phyloP scores from a whole-genome alignment of 2,888 invertebrate species.

The Calephelis perditalis region DNA sequence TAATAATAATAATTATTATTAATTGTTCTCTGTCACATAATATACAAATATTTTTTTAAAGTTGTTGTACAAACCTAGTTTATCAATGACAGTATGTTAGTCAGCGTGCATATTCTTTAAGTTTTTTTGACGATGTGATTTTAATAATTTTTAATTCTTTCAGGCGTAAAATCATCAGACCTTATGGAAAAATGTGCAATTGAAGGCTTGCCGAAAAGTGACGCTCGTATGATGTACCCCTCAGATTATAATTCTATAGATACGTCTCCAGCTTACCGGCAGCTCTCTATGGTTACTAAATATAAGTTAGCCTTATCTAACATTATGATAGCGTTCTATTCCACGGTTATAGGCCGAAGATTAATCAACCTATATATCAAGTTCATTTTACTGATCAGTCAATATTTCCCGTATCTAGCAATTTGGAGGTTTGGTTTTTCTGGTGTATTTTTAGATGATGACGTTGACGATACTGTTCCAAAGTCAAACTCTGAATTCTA shows the following conservation, averaged over 20 bases:
- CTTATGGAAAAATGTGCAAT: background rate
- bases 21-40: too few species aligned
- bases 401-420: background rate
- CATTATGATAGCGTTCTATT: background rate
- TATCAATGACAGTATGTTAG: too few species aligned
- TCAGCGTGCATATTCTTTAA: too few species aligned
- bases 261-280: background rate
- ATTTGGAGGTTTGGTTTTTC: background rate
- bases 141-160: too few species aligned
- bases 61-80: too few species aligned
- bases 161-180: too few species aligned
- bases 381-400: background rate
- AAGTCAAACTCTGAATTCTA: background rate
- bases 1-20: too few species aligned
- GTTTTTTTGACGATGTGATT: too few species aligned
- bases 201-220: background rate
- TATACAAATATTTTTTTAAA: too few species aligned
- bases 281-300: background rate
- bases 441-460: background rate
- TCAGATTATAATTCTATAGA: background rate
- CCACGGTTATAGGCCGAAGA: background rate
- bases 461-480: background rate
- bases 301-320: background rate
- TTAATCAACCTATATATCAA: background rate
- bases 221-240: background rate